Evolutionary conservation across 2,797 vertebrate genomes (phyloP).

Genomic region (Gallirallus australis): DNA sequence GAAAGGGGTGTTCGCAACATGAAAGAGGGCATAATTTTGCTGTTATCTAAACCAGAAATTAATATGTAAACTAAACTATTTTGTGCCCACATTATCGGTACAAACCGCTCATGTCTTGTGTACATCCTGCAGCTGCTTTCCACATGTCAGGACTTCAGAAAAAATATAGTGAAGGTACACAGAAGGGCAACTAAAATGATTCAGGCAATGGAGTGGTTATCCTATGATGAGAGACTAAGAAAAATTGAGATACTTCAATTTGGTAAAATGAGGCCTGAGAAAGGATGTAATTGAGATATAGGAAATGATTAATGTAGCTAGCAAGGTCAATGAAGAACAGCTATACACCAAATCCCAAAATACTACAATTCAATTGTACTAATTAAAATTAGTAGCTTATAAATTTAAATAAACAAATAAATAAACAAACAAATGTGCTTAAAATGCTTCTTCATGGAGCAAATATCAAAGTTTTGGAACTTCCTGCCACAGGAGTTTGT

Average conservation of each 20-base stretch:
- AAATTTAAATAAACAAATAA: not conserved
- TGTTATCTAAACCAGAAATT: not conserved
- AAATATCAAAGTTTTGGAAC: not conserved
- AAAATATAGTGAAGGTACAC: not conserved
- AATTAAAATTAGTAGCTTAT: not conserved
- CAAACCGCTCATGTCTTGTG: not conserved
- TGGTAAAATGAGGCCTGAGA: not conserved
- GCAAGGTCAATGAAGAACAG: not conserved
- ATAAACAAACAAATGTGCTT: not conserved
- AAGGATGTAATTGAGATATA: not conserved
- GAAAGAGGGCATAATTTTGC: not conserved
- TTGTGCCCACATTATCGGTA: not conserved
- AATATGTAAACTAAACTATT: not conserved
- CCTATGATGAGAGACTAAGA: not conserved
- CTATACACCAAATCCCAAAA: not conserved
- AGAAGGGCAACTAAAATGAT: not conserved
- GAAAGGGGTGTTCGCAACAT: not conserved
- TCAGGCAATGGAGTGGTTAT: not conserved
- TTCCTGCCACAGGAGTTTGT: not conserved
- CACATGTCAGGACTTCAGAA: not conserved
- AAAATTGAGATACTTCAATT: not conserved
- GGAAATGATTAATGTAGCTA: not conserved
- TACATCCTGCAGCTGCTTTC: not conserved
- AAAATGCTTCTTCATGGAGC: not conserved
- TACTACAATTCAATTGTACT: not conserved